Base-by-base conservation (phyloP, 1,140 invertebrate genomes). In the Geopemphigus sp. region DNA sequence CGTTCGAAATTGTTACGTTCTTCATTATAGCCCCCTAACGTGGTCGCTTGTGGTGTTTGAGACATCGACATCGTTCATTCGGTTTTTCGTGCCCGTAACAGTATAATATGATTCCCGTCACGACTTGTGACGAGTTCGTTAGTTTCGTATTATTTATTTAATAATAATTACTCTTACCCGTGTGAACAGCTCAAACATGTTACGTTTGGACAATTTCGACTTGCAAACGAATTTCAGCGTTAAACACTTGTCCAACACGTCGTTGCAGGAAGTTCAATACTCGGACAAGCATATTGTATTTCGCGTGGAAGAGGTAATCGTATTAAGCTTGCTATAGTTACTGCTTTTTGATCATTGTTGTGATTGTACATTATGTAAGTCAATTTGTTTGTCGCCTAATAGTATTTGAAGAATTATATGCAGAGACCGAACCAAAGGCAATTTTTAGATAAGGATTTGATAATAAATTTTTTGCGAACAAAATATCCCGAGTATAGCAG, bases 181-280 rank as follows among this genome's bases (percentile, higher is more conserved):
- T 1, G 5, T 12, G 8, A 12, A 12, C 47, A 50, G 5, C 5
- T 29, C 15, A 54, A 59, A 59, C 32, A 78, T 78, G 74, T 78
- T 78, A 39, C 74, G 45, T 61, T 26, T 78, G 11, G 4, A 50
- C 2, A 2, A 45, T 26, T 78, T 12, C 1, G 74, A 78, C 0
- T 11, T 78, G 22, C 54, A 78, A 11, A 78, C 74, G 5, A 78
- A 78, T 63, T 78, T 78, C n/a, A 78, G 57, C 10, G 11, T 50
- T 10, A 78, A 78, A 63, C n/a, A 78, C 61, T 14, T 63, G n/a
- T 11, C n/a, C 11, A 78, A 63, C 5, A 63, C 57, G 4, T 24
- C 73, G 11, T 22, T 45, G 5, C 32, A 17, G 10, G 73, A 76
- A 5, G 73, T 76, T 45, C 39, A 63, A 29, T 63, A 63, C 8